Evolutionary conservation across 1,140 invertebrate species (phyloP).

Genomic region (Venustaconcha ellipsiformis): DNA sequence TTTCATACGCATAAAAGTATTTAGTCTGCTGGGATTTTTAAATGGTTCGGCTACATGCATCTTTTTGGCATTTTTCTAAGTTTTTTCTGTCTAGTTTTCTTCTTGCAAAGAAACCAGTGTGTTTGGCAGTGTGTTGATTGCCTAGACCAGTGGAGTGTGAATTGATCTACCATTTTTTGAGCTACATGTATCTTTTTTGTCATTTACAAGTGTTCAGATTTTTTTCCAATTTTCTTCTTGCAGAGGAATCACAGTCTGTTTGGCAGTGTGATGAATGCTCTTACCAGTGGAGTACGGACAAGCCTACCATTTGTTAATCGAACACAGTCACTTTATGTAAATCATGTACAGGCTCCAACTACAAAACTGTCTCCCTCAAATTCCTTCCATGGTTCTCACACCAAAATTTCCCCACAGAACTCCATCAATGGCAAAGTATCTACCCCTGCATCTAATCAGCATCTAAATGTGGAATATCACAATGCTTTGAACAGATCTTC

Average conservation of each 20-base stretch:
- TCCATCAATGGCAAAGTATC: conserved; percentile 58
- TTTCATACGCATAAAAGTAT: no score
- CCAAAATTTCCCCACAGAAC: conserved; percentile 66
- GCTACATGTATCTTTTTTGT: conserved; percentile 3
- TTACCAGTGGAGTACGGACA: conserved; percentile 54
- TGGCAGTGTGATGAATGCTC: conserved; percentile 75
- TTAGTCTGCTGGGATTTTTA: no score
- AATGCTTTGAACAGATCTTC: conserved; percentile 58
- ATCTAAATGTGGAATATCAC: conserved; percentile 53
- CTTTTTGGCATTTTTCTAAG: not conserved
- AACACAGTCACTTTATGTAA: conserved; percentile 59
- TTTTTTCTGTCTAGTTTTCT: conserved; percentile 8
- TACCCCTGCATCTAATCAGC: conserved; percentile 38
- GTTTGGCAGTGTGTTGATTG: conserved; percentile 78
- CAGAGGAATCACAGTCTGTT: conserved; percentile 98
- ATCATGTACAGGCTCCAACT: conserved; percentile 37
- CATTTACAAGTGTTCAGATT: conserved; percentile 1
- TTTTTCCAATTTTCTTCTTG: conserved; percentile 33
- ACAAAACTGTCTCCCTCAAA: conserved; percentile 50
- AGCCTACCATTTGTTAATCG: conserved; percentile 56
- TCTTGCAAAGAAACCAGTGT: conserved; percentile 88
- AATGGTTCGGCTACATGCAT: not conserved
- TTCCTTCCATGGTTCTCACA: conserved; percentile 40
- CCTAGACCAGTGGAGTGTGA: conserved; percentile 28
- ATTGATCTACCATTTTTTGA: conserved; percentile 4